phyloP scores from a whole-genome alignment of 2,113 vertebrate genomes.

The Hippocampus guttulatus region DNA sequence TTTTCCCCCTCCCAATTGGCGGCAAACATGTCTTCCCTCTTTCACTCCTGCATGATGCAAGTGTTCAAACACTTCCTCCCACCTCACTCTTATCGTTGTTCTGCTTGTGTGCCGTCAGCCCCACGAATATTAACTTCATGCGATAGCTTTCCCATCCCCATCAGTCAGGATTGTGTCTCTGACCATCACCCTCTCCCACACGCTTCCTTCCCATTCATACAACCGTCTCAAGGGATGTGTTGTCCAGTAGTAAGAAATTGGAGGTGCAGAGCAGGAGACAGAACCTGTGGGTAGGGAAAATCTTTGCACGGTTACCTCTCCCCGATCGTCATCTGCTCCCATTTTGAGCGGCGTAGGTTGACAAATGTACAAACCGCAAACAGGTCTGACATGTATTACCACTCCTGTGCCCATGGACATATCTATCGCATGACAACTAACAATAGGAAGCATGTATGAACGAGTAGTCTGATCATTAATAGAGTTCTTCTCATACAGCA shows the following conservation, averaged over 20 bases:
- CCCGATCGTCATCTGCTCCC: constrained; percentile 26
- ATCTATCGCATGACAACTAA: no score
- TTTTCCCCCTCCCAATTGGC: constrained; percentile 7
- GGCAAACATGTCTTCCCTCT: constrained; percentile 10
- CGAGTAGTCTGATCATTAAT: no score
- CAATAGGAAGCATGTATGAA: no score
- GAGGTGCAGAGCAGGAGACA: constrained; percentile 17
- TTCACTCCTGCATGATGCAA: constrained; percentile 20
- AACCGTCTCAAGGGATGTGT: constrained; percentile 53
- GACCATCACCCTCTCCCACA: constrained; percentile 8
- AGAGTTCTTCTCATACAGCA: no score
- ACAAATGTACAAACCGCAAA: background rate
- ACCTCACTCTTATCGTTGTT: constrained; percentile 7
- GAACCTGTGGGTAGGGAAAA: constrained; percentile 24
- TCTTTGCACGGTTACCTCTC: constrained; percentile 39
- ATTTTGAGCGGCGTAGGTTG: background rate
- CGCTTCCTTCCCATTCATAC: background rate
- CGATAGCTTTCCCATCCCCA: constrained; percentile 39
- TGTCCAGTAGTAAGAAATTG: constrained; percentile 66
- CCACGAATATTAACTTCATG: constrained; percentile 25
- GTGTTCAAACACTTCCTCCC: constrained; percentile 15
- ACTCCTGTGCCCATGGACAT: no score
- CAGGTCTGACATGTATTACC: background rate
- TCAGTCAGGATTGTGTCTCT: constrained; percentile 25
- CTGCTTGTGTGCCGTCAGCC: constrained; percentile 10